These are phyloP conservation scores for Phallusia fumigata DNA, from an alignment of 23 tunicate genomes.

Conservation along the genomic window DNA sequence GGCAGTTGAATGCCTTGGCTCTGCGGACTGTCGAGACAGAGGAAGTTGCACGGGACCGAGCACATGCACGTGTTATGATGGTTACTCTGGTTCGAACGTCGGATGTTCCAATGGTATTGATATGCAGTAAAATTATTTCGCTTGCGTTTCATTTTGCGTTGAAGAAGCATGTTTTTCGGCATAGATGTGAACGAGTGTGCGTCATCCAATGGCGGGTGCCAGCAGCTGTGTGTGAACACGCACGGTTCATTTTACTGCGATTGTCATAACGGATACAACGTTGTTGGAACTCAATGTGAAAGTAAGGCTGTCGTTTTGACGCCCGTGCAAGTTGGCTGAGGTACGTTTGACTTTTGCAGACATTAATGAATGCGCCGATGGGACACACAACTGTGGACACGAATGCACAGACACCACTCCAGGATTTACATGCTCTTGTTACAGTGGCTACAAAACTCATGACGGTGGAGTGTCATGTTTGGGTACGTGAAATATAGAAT, in stretches of 20 bases:
- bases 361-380: constrained; percentile 20
- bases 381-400: constrained; percentile 12
- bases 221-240: background rate
- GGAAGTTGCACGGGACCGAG: background rate
- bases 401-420: constrained; percentile 1
- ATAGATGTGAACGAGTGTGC: background rate
- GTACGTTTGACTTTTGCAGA: background rate
- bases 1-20: background rate
- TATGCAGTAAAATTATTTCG: background rate
- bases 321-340: background rate
- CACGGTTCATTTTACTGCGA: background rate
- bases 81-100: background rate
- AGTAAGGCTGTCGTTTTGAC: background rate
- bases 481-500: background rate
- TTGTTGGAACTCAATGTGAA: background rate
- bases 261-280: background rate
- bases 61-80: background rate
- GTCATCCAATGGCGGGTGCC: background rate
- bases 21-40: background rate
- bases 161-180: background rate
- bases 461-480: constrained; percentile 20
- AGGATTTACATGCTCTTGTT: constrained; percentile 13
- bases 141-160: background rate
- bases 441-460: constrained; percentile 6
- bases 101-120: background rate